These are phyloP conservation scores for Chunga burmeisteri DNA, from an alignment of 2,113 vertebrate genomes.

Conservation along the genomic window DNA sequence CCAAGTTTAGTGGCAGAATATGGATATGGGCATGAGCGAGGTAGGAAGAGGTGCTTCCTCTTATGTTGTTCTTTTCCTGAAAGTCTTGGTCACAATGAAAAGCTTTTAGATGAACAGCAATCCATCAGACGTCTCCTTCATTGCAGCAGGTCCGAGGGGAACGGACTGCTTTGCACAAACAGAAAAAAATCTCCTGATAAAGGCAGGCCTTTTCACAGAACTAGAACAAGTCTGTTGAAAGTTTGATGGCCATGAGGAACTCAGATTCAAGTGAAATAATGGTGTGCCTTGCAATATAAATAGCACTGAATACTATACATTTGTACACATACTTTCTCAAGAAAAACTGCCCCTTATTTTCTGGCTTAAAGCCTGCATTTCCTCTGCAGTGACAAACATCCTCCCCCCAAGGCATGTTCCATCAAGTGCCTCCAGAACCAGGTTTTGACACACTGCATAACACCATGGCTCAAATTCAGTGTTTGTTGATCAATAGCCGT, in stretches of 20 bases:
- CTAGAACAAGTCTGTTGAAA: not conserved
- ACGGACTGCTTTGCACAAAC: not conserved
- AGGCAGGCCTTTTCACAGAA: not conserved
- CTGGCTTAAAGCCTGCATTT: not conserved
- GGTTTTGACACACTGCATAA: not conserved
- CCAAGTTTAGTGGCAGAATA: not conserved
- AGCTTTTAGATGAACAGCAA: not conserved
- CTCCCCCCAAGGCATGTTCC: not conserved
- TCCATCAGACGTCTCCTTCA: not conserved
- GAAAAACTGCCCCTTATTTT: not conserved
- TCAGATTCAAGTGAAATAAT: not conserved
- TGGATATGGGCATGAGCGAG: not conserved
- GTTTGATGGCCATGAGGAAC: not conserved
- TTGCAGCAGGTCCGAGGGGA: not conserved
- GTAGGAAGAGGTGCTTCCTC: not conserved
- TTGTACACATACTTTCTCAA: not conserved
- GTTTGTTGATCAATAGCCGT: not conserved
- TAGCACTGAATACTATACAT: not conserved
- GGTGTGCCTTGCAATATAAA: not conserved
- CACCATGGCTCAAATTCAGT: not conserved
- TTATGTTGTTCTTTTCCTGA: not conserved
- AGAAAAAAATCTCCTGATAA: not conserved
- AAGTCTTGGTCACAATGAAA: not conserved
- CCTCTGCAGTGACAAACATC: not conserved
- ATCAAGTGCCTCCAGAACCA: not conserved